These are phyloP conservation scores for Vanacampus margaritifer DNA, from an alignment of 2,113 vertebrate genomes.

Conservation along the genomic window DNA sequence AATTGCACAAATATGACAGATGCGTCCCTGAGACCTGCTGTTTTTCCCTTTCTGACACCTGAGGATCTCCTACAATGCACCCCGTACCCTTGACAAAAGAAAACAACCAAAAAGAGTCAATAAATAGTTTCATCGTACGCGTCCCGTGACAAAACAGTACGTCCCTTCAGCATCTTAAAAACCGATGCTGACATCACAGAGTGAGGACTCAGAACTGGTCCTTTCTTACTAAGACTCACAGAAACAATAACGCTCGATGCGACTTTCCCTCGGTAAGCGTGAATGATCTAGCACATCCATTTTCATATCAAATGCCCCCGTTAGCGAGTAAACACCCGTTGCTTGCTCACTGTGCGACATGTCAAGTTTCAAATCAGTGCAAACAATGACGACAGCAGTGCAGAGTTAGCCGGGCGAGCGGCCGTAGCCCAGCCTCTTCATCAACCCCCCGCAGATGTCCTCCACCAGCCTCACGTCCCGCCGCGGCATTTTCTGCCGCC, in stretches of 20 bases:
- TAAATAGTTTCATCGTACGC: constrained; percentile 5
- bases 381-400: constrained; percentile 79
- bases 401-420: constrained; percentile 75
- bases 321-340: constrained; percentile 22
- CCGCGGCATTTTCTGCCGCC: constrained; percentile 83
- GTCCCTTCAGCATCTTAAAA: constrained; percentile 8
- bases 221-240: constrained; percentile 25
- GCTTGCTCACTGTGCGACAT: constrained; percentile 12
- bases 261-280: constrained; percentile 1
- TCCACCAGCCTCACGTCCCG: constrained; percentile 84
- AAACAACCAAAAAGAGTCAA: constrained; percentile 14
- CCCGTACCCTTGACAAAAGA: not conserved
- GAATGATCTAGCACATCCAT: constrained; percentile 31
- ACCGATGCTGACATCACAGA: constrained; percentile 22
- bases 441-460: constrained; percentile 82
- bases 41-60: not conserved
- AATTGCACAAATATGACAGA: not conserved
- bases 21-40: not conserved
- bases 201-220: not conserved
- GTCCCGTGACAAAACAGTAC: not conserved
- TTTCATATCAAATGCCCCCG: constrained; percentile 53
- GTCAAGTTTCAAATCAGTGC: constrained; percentile 68
- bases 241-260: not conserved
- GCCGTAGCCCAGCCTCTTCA: constrained; percentile 87
- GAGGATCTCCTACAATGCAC: not conserved